Evolutionary conservation across 1,140 invertebrate genomes (phyloP).

Genomic region (Nomia melanderi): DNA sequence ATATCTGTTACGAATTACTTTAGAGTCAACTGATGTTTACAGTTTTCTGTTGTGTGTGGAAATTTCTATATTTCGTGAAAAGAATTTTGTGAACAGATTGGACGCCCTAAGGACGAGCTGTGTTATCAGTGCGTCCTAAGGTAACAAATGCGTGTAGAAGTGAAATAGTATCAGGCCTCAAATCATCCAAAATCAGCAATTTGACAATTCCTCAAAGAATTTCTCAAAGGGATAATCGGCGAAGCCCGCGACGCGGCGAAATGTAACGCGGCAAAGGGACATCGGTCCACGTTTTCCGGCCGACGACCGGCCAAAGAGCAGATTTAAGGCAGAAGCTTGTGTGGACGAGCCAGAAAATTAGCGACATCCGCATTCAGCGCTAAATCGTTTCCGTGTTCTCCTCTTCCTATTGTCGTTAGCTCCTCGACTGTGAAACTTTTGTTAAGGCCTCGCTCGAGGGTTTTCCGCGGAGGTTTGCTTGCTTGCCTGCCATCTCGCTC

Average conservation of each 20-base stretch:
- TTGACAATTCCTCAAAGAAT: too few species aligned
- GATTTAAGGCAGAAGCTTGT: slow-evolving; percentile 71
- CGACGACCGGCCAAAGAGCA: slow-evolving; percentile 39
- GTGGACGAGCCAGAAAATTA: slow-evolving; percentile 77
- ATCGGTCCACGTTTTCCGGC: slow-evolving; percentile 57
- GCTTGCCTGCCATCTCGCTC: too few species aligned
- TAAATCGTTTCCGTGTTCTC: slow-evolving; percentile 70
- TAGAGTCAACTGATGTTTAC: too few species aligned
- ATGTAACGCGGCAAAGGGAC: slow-evolving; percentile 34
- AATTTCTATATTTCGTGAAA: too few species aligned
- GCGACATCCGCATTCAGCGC: slow-evolving; percentile 75
- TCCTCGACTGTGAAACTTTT: slow-evolving; percentile 77
- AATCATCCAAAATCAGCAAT: too few species aligned
- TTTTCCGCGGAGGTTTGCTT: slow-evolving; percentile 65
- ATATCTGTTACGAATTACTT: too few species aligned
- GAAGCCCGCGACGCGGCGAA: slow-evolving; percentile 44
- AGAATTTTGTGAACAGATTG: too few species aligned
- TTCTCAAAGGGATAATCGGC: neutral
- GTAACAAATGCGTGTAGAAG: too few species aligned
- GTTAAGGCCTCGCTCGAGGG: slow-evolving; percentile 69
- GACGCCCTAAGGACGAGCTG: too few species aligned
- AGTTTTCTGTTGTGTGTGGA: too few species aligned
- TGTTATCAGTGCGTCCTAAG: too few species aligned
- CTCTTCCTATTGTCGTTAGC: slow-evolving; percentile 71
- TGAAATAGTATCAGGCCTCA: too few species aligned